Evolutionary conservation across 2,797 vertebrate genomes (phyloP).

Genomic region (Pipistrellus pygmaeus): DNA sequence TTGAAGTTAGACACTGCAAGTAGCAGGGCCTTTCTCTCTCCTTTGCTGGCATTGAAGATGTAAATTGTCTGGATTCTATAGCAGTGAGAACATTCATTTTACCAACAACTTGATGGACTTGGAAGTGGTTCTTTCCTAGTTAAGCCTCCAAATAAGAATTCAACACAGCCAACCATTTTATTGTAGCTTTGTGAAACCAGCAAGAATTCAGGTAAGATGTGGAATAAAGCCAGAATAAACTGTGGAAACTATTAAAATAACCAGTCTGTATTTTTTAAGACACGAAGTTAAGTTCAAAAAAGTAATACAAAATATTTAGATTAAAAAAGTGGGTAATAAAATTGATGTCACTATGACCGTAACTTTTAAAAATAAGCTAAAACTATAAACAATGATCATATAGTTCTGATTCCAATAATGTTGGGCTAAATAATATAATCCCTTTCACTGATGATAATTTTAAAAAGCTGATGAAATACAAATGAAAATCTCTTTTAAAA

Average conservation of each 20-base stretch:
- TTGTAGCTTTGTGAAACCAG: neutral
- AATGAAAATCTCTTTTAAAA: neutral
- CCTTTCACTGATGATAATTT: neutral
- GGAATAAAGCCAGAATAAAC: neutral
- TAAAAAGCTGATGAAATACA: neutral
- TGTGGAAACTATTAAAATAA: neutral
- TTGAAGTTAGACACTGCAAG: neutral
- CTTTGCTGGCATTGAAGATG: neutral
- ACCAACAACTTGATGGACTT: neutral
- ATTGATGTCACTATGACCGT: neutral
- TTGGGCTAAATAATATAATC: neutral
- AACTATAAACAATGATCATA: neutral
- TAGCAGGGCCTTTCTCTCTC: neutral
- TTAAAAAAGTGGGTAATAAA: neutral
- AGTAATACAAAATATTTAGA: neutral
- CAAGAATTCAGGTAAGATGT: neutral
- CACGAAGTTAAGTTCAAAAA: neutral
- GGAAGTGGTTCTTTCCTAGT: neutral
- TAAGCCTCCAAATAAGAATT: neutral
- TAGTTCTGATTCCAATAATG: slow-evolving; percentile 5
- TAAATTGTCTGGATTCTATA: neutral
- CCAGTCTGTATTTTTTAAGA: neutral
- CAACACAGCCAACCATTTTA: neutral
- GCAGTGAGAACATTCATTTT: neutral
- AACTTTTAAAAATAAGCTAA: neutral